phyloP scores from a whole-genome alignment of 2,888 invertebrate species.

The Cephonodes hylas region DNA sequence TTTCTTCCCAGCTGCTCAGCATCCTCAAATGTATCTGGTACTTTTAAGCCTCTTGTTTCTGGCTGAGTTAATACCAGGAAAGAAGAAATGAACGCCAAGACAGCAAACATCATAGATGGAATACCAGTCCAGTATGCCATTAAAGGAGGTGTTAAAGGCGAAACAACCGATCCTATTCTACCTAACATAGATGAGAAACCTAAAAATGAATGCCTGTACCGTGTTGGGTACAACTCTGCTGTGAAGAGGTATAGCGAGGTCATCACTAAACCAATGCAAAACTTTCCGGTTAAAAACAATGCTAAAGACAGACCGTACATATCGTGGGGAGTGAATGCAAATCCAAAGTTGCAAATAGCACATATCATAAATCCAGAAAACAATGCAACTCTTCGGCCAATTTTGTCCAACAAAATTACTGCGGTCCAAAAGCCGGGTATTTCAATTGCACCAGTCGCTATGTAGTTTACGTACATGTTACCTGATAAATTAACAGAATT shows the following conservation, averaged over 20 bases:
- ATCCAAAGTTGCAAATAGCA: slow-evolving; percentile 75
- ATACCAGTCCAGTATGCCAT: slow-evolving; percentile 74
- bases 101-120: slow-evolving; percentile 66
- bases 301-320: slow-evolving; percentile 50
- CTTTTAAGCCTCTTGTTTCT: slow-evolving; percentile 62
- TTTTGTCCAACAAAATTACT: slow-evolving; percentile 81
- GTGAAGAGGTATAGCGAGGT: slow-evolving; percentile 85
- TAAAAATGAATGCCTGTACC: slow-evolving; percentile 84
- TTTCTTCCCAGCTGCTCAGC: slow-evolving; percentile 59
- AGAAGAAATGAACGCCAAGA: slow-evolving; percentile 58
- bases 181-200: slow-evolving; percentile 87
- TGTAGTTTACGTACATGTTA: slow-evolving; percentile 88
- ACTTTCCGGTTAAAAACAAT: slow-evolving; percentile 83
- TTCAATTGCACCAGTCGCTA: slow-evolving; percentile 83
- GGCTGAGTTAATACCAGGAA: slow-evolving; percentile 66
- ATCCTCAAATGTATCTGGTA: slow-evolving; percentile 73
- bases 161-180: slow-evolving; percentile 85
- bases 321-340: slow-evolving; percentile 71
- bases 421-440: slow-evolving; percentile 86
- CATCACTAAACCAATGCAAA: slow-evolving; percentile 84
- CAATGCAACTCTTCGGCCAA: slow-evolving; percentile 76
- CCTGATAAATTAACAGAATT: slow-evolving; percentile 88
- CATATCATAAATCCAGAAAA: slow-evolving; percentile 66
- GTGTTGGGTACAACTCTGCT: slow-evolving; percentile 87
- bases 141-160: slow-evolving; percentile 85